phyloP scores from a whole-genome alignment of 2,888 invertebrate genomes.

The Amblyteles armatorius region DNA sequence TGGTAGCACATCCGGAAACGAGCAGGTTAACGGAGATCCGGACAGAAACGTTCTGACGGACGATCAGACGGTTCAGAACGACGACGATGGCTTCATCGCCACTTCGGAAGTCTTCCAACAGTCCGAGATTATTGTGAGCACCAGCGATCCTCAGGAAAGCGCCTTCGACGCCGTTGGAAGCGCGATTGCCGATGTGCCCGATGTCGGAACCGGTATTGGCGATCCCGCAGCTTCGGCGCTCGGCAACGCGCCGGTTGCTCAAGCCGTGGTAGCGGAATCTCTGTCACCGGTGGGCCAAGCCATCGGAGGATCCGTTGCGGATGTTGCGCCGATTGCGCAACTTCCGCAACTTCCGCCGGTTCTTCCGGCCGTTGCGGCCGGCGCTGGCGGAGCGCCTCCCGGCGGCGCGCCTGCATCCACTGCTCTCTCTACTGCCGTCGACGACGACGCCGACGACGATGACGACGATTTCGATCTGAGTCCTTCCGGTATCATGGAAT shows the following conservation, averaged over 20 bases:
- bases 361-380: constrained; percentile 23
- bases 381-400: constrained; percentile 43
- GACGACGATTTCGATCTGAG: constrained; percentile 85
- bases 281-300: constrained; percentile 60
- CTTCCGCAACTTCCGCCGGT: constrained; percentile 34
- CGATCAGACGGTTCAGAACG: constrained; percentile 25
- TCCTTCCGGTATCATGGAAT: constrained; percentile 85
- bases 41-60: constrained; percentile 53
- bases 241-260: constrained; percentile 11
- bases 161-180: constrained; percentile 46
- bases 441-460: constrained; percentile 81
- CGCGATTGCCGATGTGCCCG: constrained; percentile 40
- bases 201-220: constrained; percentile 20
- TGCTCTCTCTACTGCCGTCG: constrained; percentile 56
- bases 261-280: constrained; percentile 29
- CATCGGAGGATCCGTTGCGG: constrained; percentile 50
- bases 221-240: constrained; percentile 28
- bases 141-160: constrained; percentile 54
- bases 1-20: constrained; percentile 18
- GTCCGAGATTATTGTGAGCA: constrained; percentile 52
- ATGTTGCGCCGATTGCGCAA: constrained; percentile 32
- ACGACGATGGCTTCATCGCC: constrained; percentile 18
- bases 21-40: constrained; percentile 15
- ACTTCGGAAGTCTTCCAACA: constrained; percentile 60
- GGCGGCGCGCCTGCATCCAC: constrained; percentile 59